phyloP scores from a whole-genome alignment of 2,113 vertebrate species.

The Corythoichthys intestinalis region DNA sequence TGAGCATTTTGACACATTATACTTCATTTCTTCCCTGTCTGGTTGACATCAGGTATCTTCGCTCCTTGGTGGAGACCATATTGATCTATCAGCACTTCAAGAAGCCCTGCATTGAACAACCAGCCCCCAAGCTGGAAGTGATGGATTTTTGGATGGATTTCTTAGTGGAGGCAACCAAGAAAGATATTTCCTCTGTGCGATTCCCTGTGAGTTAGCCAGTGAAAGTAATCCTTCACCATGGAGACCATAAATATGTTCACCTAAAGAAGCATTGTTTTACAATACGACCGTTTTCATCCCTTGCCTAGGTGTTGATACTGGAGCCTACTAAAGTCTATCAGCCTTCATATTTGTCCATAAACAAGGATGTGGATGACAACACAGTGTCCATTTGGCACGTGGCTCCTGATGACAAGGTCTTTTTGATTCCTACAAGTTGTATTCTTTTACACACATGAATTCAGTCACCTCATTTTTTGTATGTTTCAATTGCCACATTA shows the following conservation, averaged over 20 bases:
- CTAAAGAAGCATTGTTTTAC: background rate
- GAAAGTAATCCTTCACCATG: background rate
- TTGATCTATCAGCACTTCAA: constrained; percentile 94
- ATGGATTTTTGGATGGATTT: constrained; percentile 99
- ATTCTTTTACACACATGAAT: background rate
- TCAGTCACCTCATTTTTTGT: background rate
- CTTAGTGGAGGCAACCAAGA: constrained; percentile 92
- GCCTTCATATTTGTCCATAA: constrained; percentile 94
- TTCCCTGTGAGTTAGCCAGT: constrained; percentile 82
- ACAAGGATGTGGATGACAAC: constrained; percentile 92
- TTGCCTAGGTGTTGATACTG: constrained; percentile 87
- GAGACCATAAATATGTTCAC: background rate
- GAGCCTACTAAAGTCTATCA: constrained; percentile 98
- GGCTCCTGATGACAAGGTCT: constrained; percentile 90
- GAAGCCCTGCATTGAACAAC: constrained; percentile 82
- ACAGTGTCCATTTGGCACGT: constrained; percentile 97
- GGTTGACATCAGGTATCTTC: constrained; percentile 81
- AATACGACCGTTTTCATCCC: background rate
- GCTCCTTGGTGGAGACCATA: constrained; percentile 92
- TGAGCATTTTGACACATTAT: no score
- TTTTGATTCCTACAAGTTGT: background rate
- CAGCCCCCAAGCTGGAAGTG: constrained; percentile 82
- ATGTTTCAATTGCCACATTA: background rate
- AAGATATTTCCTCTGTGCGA: constrained; percentile 88
- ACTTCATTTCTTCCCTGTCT: background rate